Conservation (phyloP, 2,888 invertebrate species). For the Rotaria macrura region DNA sequence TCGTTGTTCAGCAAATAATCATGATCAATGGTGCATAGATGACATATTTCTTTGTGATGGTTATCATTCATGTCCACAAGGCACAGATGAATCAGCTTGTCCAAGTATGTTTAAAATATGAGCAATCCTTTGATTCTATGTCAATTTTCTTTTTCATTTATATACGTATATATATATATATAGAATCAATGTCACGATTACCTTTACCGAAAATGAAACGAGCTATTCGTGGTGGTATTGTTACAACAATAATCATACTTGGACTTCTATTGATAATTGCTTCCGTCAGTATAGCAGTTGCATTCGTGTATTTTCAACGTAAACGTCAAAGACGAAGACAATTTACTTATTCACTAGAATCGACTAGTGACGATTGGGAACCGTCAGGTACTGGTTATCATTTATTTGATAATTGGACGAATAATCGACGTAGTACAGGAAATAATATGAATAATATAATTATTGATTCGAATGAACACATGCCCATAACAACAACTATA, state of each 20-base stretch:
- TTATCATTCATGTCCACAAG: slow-evolving; percentile 3
- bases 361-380: background rate
- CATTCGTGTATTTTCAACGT: background rate
- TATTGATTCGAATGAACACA: background rate
- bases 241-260: background rate
- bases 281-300: background rate
- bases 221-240: background rate
- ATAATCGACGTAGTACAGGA: background rate
- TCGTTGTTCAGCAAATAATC: background rate
- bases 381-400: background rate
- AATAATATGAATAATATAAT: background rate
- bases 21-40: background rate
- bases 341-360: background rate
- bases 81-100: background rate
- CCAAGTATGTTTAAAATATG: background rate
- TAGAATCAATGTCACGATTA: background rate
- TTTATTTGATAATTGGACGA: background rate
- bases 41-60: background rate
- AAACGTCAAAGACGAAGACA: slow-evolving; percentile 8
- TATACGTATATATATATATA: background rate
- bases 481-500: background rate
- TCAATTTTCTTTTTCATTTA: too few relatives aligned
- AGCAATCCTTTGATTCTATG: too few relatives aligned
- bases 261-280: background rate
- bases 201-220: background rate